Base-by-base conservation (phyloP, 2,113 vertebrate genomes). In the Prolemur simus region DNA sequence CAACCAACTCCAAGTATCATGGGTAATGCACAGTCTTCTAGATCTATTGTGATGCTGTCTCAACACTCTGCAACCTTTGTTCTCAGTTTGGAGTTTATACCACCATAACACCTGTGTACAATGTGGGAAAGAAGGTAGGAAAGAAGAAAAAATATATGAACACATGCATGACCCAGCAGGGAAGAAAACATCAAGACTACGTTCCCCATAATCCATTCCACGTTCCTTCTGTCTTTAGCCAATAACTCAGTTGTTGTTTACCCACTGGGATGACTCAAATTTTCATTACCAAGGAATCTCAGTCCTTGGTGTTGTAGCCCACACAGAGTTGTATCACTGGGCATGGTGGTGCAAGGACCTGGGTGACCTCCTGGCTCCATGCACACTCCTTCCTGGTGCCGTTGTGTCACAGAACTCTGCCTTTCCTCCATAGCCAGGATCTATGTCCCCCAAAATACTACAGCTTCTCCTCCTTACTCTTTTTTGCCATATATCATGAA, bases 321-420 rank as follows among this genome's bases (percentile, higher is more conserved):
- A 0, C 47, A 32, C 12, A 29, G 0, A 2, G 14, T 25, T 45
- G 6, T 66, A 39, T 34, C 34, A 27, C 5, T 68, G 39, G 84
- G 13, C 3, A 1, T 68, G 71, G 49, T 68, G 49, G 20, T 14
- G 0, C 25, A 37, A 77, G 20, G 13, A 77, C 47, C 13, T 29
- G 21, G 15, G 32, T 4, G 32, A 8, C 60, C 27, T 23, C 82
- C 58, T 47, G 37, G 23, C 21, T 69, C 39, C 60, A 60, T 60
- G 39, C 80, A 21, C 1, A 10, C n/a, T 3, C 52, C 52, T 39
- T 69, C 14, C 49, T 68, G 6, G 66, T n/a, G 25, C 3, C 23
- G 2, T 34, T 58, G 23, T 15, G 60, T 85, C 58, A 34, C 6
- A 47, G 34, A 87, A n/a, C 14, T 45, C 42, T 21, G 3, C 73